Conservation (phyloP, 2,888 invertebrate species). For the Eupithecia tripunctaria region DNA sequence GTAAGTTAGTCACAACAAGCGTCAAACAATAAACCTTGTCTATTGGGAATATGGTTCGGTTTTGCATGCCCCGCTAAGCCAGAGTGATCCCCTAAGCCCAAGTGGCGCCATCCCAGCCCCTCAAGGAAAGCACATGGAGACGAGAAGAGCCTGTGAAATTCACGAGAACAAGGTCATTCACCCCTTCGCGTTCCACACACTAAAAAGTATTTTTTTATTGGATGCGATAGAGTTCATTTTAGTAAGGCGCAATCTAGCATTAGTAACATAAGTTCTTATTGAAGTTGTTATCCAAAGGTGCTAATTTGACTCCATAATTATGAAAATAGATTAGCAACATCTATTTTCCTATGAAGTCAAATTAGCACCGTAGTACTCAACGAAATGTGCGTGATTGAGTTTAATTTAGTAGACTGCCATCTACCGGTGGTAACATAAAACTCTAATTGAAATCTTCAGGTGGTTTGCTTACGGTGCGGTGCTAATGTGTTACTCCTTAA, state of each 20-base stretch:
- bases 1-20: slow-evolving; percentile 61
- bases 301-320: no score
- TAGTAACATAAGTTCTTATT: background rate
- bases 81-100: slow-evolving; percentile 93
- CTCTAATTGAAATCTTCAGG: no score
- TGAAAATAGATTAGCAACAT: no score
- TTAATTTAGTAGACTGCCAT: no score
- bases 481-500: background rate
- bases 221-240: background rate
- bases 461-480: no score
- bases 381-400: no score
- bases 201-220: slow-evolving; percentile 84
- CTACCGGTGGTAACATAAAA: no score
- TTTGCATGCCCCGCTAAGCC: no score
- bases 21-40: background rate
- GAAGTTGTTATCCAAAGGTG: background rate
- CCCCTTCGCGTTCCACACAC: slow-evolving; percentile 97
- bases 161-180: slow-evolving; percentile 92
- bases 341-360: no score
- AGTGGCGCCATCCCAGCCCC: slow-evolving; percentile 90
- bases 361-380: no score
- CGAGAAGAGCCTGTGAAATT: slow-evolving; percentile 93
- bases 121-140: slow-evolving; percentile 93
- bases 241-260: background rate
- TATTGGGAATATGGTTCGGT: no score